A percentile compares a stretch with the other conserved stretches of the same genome.
Conservation (phyloP, 2,888 invertebrate genomes). For the Xanthostigma xanthostigma region DNA sequence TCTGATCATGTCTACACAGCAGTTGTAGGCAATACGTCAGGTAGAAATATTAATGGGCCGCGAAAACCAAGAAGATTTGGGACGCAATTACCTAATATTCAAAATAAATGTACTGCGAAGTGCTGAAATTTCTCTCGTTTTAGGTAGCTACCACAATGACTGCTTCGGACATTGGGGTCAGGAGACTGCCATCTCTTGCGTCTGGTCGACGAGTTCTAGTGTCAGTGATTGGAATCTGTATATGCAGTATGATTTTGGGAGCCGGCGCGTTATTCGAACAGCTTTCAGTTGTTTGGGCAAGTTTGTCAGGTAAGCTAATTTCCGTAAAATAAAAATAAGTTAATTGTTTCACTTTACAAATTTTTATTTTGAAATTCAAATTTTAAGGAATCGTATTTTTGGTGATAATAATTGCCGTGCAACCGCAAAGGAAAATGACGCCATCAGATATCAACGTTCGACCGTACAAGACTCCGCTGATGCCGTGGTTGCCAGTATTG, state of each 20-base stretch:
- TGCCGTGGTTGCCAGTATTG: slow-evolving; percentile 30
- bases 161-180: slow-evolving; percentile 2
- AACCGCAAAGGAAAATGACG: slow-evolving; percentile 27
- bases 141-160: slow-evolving; percentile 21
- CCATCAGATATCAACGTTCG: no score
- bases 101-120: no score
- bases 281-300: slow-evolving; percentile 18
- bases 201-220: slow-evolving; percentile 10
- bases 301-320: slow-evolving; percentile 17
- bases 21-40: no score
- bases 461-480: slow-evolving; percentile 24
- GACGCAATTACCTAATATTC: no score
- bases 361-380: neutral
- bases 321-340: no score
- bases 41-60: no score
- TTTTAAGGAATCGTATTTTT: slow-evolving; percentile 36
- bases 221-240: slow-evolving; percentile 3
- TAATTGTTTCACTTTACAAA: no score
- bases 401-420: slow-evolving; percentile 35
- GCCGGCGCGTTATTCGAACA: slow-evolving; percentile 18
- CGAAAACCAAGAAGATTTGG: no score
- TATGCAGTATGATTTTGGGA: slow-evolving; percentile 7
- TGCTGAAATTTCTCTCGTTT: slow-evolving; percentile 9
- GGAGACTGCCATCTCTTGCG: slow-evolving; percentile 8
- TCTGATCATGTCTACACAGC: no score